Percentiles rank a stretch among this genome's conserved stretches.
These are phyloP conservation scores for Siniperca chuatsi DNA, from an alignment of 2,113 vertebrate genomes.

Conservation along the genomic window DNA sequence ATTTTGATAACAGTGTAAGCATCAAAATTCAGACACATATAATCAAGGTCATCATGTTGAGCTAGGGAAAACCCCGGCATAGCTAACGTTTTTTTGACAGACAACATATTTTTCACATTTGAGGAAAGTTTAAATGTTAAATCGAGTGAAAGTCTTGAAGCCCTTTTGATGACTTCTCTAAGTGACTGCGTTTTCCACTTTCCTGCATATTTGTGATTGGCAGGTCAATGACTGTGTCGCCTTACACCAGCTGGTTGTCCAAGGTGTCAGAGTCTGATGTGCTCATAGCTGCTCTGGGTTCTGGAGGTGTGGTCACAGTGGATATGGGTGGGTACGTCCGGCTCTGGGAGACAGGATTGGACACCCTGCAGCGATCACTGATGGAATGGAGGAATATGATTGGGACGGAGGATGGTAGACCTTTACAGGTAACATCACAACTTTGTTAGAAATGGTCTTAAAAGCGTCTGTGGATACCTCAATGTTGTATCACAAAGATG, in stretches of 20 bases:
- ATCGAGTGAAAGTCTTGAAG: background rate
- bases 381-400: conserved; percentile 97
- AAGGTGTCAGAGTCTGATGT: conserved; percentile 91
- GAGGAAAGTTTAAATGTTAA: background rate
- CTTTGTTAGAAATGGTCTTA: background rate
- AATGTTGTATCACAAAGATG: background rate
- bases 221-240: conserved; percentile 89
- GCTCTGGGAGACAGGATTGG: conserved; percentile 94
- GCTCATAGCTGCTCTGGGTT: conserved; percentile 87
- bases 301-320: conserved; percentile 89
- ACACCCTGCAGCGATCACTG: conserved; percentile 90
- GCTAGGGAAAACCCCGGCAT: too few species aligned
- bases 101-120: background rate
- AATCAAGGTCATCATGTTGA: background rate
- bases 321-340: conserved; percentile 92
- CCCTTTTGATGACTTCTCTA: background rate
- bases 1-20: background rate
- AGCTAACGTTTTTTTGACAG: background rate
- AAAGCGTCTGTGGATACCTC: background rate
- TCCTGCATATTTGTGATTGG: conserved; percentile 17
- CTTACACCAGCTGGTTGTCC: conserved; percentile 93
- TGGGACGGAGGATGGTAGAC: conserved; percentile 88
- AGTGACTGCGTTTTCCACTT: background rate
- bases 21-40: background rate
- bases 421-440: conserved; percentile 89